Percentiles rank a stretch among this genome's conserved stretches.
Evolutionary conservation across 2,113 vertebrate genomes (phyloP).

Genomic region (rabbit (Oryctolagus cuniculus)): mOryCun1.1 NC_091437.1:56808001-56808500

Average conservation of each 20-base stretch:
- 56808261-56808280: background rate
- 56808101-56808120: constrained; percentile 4
- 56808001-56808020: background rate
- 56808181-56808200: background rate
- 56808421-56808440: background rate
- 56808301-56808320: background rate
- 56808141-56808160: background rate
- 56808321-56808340: background rate
- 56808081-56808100: background rate
- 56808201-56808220: background rate
- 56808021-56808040: background rate
- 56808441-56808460: background rate
- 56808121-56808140: constrained; percentile 16
- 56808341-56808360: background rate
- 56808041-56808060: constrained; percentile 13
- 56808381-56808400: background rate
- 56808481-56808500: background rate
- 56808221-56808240: background rate
- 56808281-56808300: background rate
- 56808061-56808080: background rate
- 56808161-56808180: background rate
- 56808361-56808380: background rate
- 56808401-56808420: too few species aligned
- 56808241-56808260: background rate
- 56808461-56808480: background rate